These are phyloP conservation scores for Bombus balteatus DNA, from an alignment of 1,140 invertebrate genomes.

Conservation along the genomic window DNA sequence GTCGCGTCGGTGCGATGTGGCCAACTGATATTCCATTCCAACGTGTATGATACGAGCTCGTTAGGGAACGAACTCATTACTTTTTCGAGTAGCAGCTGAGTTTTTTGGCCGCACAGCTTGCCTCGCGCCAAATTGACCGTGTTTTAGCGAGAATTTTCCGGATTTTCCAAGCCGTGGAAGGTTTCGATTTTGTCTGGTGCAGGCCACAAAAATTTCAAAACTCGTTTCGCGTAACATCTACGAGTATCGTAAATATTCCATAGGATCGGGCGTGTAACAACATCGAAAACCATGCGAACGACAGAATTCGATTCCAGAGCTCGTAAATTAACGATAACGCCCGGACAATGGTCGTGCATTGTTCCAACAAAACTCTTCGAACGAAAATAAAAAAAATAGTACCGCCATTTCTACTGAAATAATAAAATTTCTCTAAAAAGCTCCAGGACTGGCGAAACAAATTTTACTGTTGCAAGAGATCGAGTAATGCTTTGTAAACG, in stretches of 20 bases:
- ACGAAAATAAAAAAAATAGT: not conserved
- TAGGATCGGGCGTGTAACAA: not conserved
- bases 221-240: not conserved
- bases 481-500: not conserved
- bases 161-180: not conserved
- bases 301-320: not conserved
- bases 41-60: not conserved
- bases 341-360: not conserved
- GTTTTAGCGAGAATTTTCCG: slow-evolving; percentile 22
- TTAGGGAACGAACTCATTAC: slow-evolving; percentile 20
- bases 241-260: slow-evolving; percentile 11
- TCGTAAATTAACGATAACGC: slow-evolving; percentile 17
- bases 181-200: not conserved
- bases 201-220: not conserved
- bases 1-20: not conserved
- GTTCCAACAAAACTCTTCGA: not conserved
- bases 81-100: slow-evolving; percentile 7
- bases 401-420: not conserved
- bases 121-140: not conserved
- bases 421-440: not conserved
- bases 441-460: not conserved
- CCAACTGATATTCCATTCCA: not conserved
- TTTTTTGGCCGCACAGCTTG: not conserved
- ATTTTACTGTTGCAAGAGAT: not conserved
- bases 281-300: not conserved